Conservation (phyloP, 2,797 vertebrate genomes). For the Eutrigla gurnardus region DNA sequence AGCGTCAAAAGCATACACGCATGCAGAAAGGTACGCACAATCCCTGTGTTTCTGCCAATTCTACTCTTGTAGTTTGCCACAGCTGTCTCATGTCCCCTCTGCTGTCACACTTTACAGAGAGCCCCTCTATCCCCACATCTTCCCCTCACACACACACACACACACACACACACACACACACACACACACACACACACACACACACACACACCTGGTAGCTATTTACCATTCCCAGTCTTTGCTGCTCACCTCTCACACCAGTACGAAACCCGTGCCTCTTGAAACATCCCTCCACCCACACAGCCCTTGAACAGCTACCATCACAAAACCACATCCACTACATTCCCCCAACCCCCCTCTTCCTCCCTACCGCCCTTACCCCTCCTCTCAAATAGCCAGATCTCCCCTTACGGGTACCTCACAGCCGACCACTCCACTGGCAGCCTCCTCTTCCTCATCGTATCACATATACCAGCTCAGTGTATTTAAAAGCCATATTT, state of each 20-base stretch:
- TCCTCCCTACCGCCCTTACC: constrained; percentile 11
- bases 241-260: constrained; percentile 69
- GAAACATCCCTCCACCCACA: constrained; percentile 61
- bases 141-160: constrained; percentile 21
- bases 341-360: constrained; percentile 32
- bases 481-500: constrained; percentile 33
- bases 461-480: constrained; percentile 26
- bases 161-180: constrained; percentile 68
- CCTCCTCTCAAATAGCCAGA: constrained; percentile 26
- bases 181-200: constrained; percentile 58
- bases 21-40: background rate
- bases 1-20: background rate
- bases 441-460: constrained; percentile 41
- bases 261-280: constrained; percentile 72
- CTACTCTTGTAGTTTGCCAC: constrained; percentile 64
- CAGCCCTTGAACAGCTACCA: constrained; percentile 49
- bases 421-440: constrained; percentile 29
- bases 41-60: constrained; percentile 47
- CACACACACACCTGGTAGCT: constrained; percentile 82
- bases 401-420: constrained; percentile 44
- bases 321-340: constrained; percentile 72
- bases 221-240: constrained; percentile 74
- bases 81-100: constrained; percentile 81
- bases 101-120: constrained; percentile 66
- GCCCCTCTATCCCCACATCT: constrained; percentile 3